phyloP scores from a whole-genome alignment of 1,140 invertebrate genomes.

The Araneus ventricosus region DNA sequence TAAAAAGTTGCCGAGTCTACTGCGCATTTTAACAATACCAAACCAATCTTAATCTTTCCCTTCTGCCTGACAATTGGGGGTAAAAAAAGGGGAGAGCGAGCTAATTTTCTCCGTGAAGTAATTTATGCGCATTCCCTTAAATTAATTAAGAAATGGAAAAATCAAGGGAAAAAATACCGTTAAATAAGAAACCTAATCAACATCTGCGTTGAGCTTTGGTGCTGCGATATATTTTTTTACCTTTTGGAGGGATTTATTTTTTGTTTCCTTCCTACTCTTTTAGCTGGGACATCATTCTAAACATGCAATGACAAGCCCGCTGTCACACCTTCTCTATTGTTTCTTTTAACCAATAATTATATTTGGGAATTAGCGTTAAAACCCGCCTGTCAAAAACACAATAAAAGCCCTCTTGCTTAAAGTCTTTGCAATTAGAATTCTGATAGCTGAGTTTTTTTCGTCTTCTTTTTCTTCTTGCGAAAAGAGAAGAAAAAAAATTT shows the following conservation, averaged over 20 bases:
- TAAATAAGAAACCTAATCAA: constrained; percentile 75
- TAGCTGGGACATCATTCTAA: constrained; percentile 64
- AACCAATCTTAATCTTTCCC: not conserved
- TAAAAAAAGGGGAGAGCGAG: constrained; percentile 41
- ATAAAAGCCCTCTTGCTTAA: constrained; percentile 72
- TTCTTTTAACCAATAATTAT: constrained; percentile 75
- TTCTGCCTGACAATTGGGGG: not conserved
- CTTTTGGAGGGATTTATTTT: constrained; percentile 41
- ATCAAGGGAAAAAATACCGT: constrained; percentile 65
- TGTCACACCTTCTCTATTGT: constrained; percentile 67
- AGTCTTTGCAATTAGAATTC: constrained; percentile 74
- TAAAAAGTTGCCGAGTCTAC: not conserved
- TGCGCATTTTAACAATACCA: constrained; percentile 18
- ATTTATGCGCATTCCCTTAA: constrained; percentile 72
- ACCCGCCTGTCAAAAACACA: constrained; percentile 75
- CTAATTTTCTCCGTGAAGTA: constrained; percentile 64
- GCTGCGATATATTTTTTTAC: constrained; percentile 19
- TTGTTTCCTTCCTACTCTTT: constrained; percentile 51
- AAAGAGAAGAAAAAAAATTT: no score
- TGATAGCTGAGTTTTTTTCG: constrained; percentile 66
- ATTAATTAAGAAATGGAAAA: constrained; percentile 76
- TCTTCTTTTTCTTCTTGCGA: constrained; percentile 25
- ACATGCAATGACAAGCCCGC: constrained; percentile 70
- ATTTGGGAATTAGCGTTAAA: constrained; percentile 74
- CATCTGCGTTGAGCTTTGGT: constrained; percentile 64